These are phyloP conservation scores for Bergia sp. DNA, from an alignment of 92 coral and sea anemone genomes.

Conservation along the genomic window DNA sequence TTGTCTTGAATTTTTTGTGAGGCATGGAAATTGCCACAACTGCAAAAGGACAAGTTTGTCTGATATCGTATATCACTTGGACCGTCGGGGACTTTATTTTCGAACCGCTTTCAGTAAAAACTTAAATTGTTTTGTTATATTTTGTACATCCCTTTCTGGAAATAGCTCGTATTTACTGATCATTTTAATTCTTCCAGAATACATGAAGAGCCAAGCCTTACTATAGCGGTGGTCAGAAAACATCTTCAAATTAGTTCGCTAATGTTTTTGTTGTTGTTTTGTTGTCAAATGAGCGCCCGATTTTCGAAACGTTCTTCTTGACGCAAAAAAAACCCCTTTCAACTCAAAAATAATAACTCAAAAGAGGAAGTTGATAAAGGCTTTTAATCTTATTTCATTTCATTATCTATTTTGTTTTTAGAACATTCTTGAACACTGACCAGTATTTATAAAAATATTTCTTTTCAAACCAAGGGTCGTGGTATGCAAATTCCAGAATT, in stretches of 20 bases:
- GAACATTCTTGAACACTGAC: slow-evolving; percentile 40
- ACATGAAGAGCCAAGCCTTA: neutral
- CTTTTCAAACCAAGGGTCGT: slow-evolving; percentile 7
- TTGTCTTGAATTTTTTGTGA: slow-evolving; percentile 21
- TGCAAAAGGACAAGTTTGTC: neutral
- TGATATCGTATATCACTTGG: neutral
- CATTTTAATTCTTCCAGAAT: slow-evolving; percentile 14
- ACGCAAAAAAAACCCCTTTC: neutral
- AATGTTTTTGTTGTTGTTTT: neutral
- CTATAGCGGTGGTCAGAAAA: neutral
- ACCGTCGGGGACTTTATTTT: neutral
- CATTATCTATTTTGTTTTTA: neutral
- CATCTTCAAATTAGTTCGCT: neutral
- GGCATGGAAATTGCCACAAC: slow-evolving; percentile 13
- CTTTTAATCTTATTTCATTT: neutral
- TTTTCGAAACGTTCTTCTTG: neutral
- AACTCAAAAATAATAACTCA: neutral
- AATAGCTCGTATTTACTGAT: slow-evolving; percentile 4
- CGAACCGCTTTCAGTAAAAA: neutral
- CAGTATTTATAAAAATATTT: neutral
- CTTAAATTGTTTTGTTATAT: neutral
- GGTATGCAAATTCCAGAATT: slow-evolving; percentile 31
- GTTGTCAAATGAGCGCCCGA: slow-evolving; percentile 16
- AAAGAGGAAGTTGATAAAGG: neutral
- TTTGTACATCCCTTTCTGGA: neutral